phyloP scores from a whole-genome alignment of 2,888 invertebrate species.

The Phaedon cochleariae region DNA sequence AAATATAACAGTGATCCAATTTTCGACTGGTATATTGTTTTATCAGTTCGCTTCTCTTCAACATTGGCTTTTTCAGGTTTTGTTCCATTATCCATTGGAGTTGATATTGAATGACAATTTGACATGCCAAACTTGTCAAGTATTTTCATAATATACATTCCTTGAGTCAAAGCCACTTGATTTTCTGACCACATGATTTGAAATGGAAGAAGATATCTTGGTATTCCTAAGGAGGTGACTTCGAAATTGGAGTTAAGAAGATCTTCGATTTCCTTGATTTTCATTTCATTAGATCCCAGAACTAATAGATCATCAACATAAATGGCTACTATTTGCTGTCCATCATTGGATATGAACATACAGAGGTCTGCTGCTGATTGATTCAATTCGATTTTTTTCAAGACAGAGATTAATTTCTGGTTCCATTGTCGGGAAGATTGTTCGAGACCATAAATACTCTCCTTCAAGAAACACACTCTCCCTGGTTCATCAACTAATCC shows the following conservation, averaged over 20 bases:
- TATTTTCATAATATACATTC: not conserved
- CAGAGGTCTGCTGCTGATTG: not conserved
- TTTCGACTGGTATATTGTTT: not conserved
- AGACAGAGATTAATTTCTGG: no score
- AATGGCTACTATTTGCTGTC: not conserved
- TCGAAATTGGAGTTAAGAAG: no score
- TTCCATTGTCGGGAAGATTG: no score
- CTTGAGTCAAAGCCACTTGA: not conserved
- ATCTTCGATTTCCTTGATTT: no score
- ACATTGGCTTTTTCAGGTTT: not conserved
- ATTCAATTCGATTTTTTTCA: not conserved
- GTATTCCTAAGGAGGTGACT: not conserved
- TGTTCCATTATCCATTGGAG: not conserved
- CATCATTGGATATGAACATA: not conserved
- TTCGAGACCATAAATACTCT: no score
- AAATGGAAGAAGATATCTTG: not conserved
- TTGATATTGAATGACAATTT: not conserved
- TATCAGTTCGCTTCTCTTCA: not conserved
- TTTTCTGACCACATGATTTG: not conserved
- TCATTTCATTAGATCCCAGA: not conserved
- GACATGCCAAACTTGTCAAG: slow-evolving; percentile 4
- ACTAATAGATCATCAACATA: not conserved
- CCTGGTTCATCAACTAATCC: slow-evolving; percentile 1
- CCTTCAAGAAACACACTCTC: no score
- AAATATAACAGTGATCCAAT: not conserved